Evolutionary conservation across 1,140 invertebrate genomes (phyloP), one percentile per base, ranked within the genome.

Genomic region (Heliconius nattereri): DNA sequence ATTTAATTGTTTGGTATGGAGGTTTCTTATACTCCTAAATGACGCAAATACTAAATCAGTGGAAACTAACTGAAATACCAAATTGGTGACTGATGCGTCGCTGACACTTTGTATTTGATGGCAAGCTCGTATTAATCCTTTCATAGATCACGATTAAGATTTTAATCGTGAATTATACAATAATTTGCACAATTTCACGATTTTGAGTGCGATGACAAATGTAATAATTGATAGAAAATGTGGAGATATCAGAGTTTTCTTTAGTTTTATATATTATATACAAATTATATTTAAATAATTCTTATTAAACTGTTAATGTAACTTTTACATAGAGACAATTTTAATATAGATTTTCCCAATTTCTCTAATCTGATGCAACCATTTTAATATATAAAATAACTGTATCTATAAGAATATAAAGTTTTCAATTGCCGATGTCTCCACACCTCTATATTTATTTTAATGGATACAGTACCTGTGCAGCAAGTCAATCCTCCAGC

Each of bases 41-140:
- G 19, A 57, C 2, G 23, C 54, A 23, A 57, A n/a, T 23, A 57
- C 8, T 1, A 57, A 57, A 19, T 57, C 3, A 23, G n/a, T 57
- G 7, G 32, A 35, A 35, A 35, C 45, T 75, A 60, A 19, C n/a
- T 26, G 7, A 26, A 35, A 75, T 66, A 26, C n/a, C 57, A 29
- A 37, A 37, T n/a, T 26, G 40, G 57, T 75, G 54, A 75, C 54
- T 35, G 60, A 75, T 40, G 9, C 20, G 23, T 19, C 7, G 8
- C 19, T 75, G 52, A 57, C 52, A 54, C 52, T 57, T 66, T 26
- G 23, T 66, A 23, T 66, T 40, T 57, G n/a, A 75, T 52, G 19
- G 9, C 35, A 78, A 78, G 70, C 23, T 70, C 32, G 49, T 52
- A 49, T 49, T 32, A 78, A 78, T 78, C 70, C 76, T 73, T 78